A percentile compares a stretch with the other conserved stretches of the same genome.
Evolutionary conservation across 2,113 vertebrate species (phyloP).

Genomic region (Clarias magur): DNA sequence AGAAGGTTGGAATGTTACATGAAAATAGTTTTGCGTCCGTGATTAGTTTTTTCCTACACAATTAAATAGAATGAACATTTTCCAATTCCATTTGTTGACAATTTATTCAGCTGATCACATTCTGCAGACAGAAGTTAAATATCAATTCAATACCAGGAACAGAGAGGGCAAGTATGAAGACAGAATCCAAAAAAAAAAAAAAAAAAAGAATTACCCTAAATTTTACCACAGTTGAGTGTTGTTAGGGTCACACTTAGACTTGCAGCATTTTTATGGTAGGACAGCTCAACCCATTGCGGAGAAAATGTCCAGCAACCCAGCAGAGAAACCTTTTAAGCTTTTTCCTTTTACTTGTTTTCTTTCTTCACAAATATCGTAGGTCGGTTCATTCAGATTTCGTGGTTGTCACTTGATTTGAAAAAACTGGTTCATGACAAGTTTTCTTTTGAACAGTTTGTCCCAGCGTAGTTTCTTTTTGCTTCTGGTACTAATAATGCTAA

Average conservation of each 20-base stretch:
- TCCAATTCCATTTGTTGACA: background rate
- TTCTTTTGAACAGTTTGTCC: background rate
- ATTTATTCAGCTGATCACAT: background rate
- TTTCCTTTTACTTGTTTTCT: background rate
- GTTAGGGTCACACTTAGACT: background rate
- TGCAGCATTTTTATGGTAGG: background rate
- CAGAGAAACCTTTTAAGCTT: background rate
- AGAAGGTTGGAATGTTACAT: too few relatives aligned
- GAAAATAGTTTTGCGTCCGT: too few relatives aligned
- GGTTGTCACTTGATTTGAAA: background rate
- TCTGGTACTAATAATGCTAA: background rate
- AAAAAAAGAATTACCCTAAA: background rate
- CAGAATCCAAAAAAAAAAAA: background rate
- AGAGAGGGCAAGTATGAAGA: background rate
- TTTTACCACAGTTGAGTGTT: background rate
- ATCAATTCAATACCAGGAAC: background rate
- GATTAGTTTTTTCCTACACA: too few relatives aligned
- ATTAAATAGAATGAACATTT: too few relatives aligned
- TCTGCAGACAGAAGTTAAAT: background rate
- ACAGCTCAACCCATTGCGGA: background rate
- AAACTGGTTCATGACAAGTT: background rate
- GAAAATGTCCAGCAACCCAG: background rate
- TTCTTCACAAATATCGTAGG: background rate
- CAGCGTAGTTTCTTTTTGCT: background rate
- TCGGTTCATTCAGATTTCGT: background rate